These are phyloP conservation scores for Mechanitis messenoides DNA, from an alignment of 2,888 invertebrate species.

Conservation along the genomic window DNA sequence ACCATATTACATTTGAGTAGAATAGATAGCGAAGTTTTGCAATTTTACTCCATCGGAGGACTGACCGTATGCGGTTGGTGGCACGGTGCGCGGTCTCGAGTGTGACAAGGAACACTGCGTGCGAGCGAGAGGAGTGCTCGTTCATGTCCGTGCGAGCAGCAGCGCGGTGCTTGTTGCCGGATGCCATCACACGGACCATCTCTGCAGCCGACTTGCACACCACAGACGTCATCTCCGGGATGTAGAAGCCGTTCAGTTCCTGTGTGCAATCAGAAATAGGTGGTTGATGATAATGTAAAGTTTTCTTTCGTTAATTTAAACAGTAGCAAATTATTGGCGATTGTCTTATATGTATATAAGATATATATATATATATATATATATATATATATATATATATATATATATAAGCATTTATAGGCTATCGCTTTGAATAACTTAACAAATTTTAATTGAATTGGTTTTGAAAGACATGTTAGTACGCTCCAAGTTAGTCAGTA, in stretches of 20 bases:
- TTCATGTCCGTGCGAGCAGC: conserved; percentile 98
- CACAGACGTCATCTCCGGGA: conserved; percentile 95
- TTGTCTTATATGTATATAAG: no score
- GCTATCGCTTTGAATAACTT: no score
- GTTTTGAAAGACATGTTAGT: no score
- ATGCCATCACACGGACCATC: conserved; percentile 94
- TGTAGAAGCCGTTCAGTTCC: conserved; percentile 90
- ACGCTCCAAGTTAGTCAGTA: no score
- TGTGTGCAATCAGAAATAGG: conserved; percentile 28
- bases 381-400: no score
- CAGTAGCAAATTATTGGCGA: no score
- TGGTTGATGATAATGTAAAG: no score
- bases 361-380: no score
- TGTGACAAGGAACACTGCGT: conserved; percentile 98
- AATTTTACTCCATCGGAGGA: background rate
- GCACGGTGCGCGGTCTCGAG: conserved; percentile 86
- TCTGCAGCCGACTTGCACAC: conserved; percentile 96
- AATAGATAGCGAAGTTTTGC: background rate
- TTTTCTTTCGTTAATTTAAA: no score
- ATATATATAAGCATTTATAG: no score
- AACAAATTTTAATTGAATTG: no score
- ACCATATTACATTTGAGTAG: no score
- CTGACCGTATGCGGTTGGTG: conserved; percentile 67
- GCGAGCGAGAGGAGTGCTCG: conserved; percentile 97
- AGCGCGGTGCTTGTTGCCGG: conserved; percentile 96